Base-by-base conservation (phyloP, 2,797 vertebrate species). In the Sebastes kiyomatsui region DNA sequence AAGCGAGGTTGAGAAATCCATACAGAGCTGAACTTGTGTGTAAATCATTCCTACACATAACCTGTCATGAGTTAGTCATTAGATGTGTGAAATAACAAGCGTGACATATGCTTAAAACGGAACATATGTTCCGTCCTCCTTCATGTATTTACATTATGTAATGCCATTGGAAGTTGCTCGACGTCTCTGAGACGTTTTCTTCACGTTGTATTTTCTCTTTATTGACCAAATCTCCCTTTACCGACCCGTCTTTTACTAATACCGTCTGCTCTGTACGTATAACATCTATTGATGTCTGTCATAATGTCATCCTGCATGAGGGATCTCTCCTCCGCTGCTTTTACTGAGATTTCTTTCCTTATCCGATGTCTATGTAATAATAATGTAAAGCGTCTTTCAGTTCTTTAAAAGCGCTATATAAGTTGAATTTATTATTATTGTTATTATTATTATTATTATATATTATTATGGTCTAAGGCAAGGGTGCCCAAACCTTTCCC, bases 21-120 rank as follows among this genome's bases (percentile, higher is more conserved):
- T 49, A 86, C 62, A 35, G 65, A 72, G 25, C 27, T 8, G 66
- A 55, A 32, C 6, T 58, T 22, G 10, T 54, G 22, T 70, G 92
- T 82, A 76, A 94, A 94, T 93, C 87, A 94, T 94, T 91, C 77
- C 77, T 87, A 62, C 69, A 72, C 60, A 76, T 85, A 91, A 92
- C 81, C 79, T 61, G 70, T 81, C 67, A 66, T 27, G 72, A 75
- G 88, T 94, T 25, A 93, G 77, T 89, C 80, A 91, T 93, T 94
- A 79, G 59, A 46, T 33, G 25, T 56, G 60, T 78, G 52, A 70
- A 84, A 91, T 28, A 84, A 90, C 83, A 82, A 74, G 66, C 75
- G 13, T 35, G 64, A 87, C 77, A 78, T 83, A 66, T 67, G 75
- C 68, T 67, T 38, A 14, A 55, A 74, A 72, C 72, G 55, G 75